These are phyloP conservation scores for Rhaphigaster nebulosa DNA, from an alignment of 2,888 invertebrate species.

Conservation along the genomic window DNA sequence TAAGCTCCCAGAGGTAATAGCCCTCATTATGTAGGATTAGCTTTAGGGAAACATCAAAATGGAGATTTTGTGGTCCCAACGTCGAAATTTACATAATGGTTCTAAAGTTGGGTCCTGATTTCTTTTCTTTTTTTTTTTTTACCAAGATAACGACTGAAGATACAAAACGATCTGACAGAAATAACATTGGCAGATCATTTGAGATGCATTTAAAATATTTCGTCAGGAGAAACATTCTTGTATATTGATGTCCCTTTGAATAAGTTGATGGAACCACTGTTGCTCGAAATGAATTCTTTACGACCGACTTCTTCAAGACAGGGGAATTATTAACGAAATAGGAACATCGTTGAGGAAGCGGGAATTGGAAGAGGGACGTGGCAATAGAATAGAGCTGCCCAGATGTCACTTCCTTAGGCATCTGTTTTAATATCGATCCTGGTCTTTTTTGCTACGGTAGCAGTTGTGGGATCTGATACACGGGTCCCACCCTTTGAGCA, in stretches of 20 bases:
- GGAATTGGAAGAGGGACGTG: background rate
- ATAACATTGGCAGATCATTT: background rate
- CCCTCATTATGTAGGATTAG: slow-evolving; percentile 43
- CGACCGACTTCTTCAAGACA: too few species aligned
- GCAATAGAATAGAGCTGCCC: background rate
- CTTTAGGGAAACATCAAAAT: slow-evolving; percentile 42
- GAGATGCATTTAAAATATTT: background rate
- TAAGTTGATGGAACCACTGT: too few species aligned
- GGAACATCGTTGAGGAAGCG: background rate
- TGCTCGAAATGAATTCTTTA: background rate
- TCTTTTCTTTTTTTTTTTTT: background rate
- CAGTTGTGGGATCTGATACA: slow-evolving; percentile 24
- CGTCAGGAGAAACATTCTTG: background rate
- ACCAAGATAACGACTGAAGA: background rate
- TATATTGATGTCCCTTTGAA: background rate
- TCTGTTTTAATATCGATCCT: slow-evolving; percentile 56
- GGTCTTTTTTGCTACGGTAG: background rate
- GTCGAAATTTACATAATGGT: background rate
- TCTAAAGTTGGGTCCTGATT: background rate
- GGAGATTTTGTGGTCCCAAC: background rate
- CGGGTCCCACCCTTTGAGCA: slow-evolving; percentile 8
- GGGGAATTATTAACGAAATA: background rate
- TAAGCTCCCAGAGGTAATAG: background rate
- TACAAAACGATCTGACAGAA: background rate
- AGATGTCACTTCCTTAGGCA: slow-evolving; percentile 51